Evolutionary conservation across 2,888 invertebrate genomes (phyloP).

Genomic region (Ischnus inquisitorius): DNA sequence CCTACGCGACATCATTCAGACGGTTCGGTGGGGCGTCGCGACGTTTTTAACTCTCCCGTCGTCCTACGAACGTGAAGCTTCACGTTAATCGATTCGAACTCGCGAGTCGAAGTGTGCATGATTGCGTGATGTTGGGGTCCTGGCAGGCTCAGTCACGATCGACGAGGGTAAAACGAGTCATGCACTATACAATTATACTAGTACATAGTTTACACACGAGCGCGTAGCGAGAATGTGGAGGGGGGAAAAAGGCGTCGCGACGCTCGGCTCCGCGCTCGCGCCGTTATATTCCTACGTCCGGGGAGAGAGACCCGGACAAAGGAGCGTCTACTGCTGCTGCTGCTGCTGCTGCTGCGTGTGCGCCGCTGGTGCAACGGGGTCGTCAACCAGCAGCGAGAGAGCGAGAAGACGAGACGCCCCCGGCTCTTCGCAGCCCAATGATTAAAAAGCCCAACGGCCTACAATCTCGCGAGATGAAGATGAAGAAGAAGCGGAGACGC

Average conservation of each 20-base stretch:
- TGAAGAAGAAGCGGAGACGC: conserved; percentile 18
- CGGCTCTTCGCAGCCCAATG: conserved; percentile 62
- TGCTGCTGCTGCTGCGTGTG: conserved; percentile 61
- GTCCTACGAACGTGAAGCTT: background rate
- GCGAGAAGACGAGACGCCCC: conserved; percentile 54
- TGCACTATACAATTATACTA: conserved; percentile 1
- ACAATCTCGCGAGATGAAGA: conserved; percentile 44
- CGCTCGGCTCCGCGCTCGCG: conserved; percentile 25
- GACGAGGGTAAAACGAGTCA: conserved; percentile 1
- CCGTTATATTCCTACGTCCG: conserved; percentile 72
- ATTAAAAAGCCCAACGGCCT: conserved; percentile 71
- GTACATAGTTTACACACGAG: conserved; percentile 44
- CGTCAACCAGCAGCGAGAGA: conserved; percentile 74
- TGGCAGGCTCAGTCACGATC: background rate
- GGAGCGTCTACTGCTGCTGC: conserved; percentile 68
- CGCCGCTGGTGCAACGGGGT: conserved; percentile 74
- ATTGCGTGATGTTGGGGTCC: conserved; percentile 17
- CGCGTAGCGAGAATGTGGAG: conserved; percentile 34
- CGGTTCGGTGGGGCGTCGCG: background rate
- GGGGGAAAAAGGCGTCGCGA: conserved; percentile 19
- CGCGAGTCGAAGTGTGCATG: background rate
- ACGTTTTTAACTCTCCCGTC: background rate
- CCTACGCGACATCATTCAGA: background rate
- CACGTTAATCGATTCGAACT: conserved; percentile 26
- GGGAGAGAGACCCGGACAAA: conserved; percentile 77